These are phyloP conservation scores for Melanostigma gelatinosum DNA, from an alignment of 2,113 vertebrate species.

Conservation along the genomic window DNA sequence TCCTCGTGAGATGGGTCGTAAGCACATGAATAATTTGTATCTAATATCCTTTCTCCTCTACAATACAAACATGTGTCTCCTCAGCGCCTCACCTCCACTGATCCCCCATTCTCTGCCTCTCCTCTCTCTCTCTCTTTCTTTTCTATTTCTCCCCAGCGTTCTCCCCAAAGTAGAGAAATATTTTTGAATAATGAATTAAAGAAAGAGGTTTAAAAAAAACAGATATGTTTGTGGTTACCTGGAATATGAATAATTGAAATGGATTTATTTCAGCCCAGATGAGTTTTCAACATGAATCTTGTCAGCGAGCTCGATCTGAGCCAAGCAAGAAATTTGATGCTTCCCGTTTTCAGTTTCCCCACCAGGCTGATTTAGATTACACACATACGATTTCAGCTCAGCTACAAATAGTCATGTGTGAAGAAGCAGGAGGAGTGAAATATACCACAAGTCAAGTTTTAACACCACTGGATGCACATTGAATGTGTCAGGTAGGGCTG, in stretches of 20 bases:
- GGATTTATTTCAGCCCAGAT: constrained; percentile 27
- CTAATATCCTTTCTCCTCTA: constrained; percentile 70
- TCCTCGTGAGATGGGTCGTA: constrained; percentile 56
- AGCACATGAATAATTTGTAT: constrained; percentile 78
- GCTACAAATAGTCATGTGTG: not conserved
- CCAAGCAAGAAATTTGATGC: not conserved
- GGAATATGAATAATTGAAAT: constrained; percentile 48
- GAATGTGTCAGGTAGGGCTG: not conserved
- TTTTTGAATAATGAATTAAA: constrained; percentile 39
- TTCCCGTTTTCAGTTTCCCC: too few relatives aligned
- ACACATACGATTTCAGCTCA: not conserved
- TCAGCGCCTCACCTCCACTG: constrained; percentile 55
- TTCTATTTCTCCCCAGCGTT: not conserved
- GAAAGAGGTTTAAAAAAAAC: constrained; percentile 5
- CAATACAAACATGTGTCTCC: constrained; percentile 68
- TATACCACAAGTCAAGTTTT: not conserved
- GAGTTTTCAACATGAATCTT: constrained; percentile 1
- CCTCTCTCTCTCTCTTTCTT: not conserved
- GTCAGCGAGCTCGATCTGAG: not conserved
- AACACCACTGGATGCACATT: not conserved
- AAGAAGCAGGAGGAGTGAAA: not conserved
- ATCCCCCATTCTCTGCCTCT: constrained; percentile 27
- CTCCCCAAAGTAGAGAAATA: not conserved
- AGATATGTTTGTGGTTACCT: constrained; percentile 33
- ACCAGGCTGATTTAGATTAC: not conserved